Evolutionary conservation across 1,140 invertebrate species (phyloP), one percentile per base, ranked within the genome.

Genomic region (Calephelis virginiensis): DNA sequence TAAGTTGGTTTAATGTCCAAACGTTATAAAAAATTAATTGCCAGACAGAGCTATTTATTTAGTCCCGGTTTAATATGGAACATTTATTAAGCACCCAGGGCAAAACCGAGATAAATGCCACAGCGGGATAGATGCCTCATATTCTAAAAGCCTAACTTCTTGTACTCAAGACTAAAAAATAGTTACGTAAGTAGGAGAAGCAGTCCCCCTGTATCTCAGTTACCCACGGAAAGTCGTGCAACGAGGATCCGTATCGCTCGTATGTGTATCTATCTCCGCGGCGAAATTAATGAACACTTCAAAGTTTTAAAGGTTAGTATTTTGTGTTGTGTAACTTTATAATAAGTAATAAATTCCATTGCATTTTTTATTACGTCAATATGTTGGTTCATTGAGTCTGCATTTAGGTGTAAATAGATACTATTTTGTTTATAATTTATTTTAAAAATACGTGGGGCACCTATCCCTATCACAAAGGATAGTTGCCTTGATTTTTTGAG

Each of bases 61-160:
- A 28, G 28, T 28, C 5, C 28, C 28, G 2, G 28, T 1, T 28
- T 28, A 2, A 28, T 28, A 28, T 28, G 28, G 28, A 28, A 28
- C 5, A 3, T 28, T 28, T 28, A 28, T 28, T 28, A 28, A 28
- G 28, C 28, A 56, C n/a, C n/a, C n/a, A n/a, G n/a, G 50, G 50
- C 3, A 56, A 56, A 56, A 56, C 50, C 17, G 50, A n/a, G 43
- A 63, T 45, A 46, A 14, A 46, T 48, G 61, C 61, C 61, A 45
- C 61, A 63, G 43, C 8, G 61, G 43, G n/a, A 46, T 47, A 63
- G 45, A 63, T 63, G 61, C 61, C 66, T 67, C 63, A 65, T 65
- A 37, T 64, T 65, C 13, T 37, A 69, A 69, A 65, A 65, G 49
- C 11, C 48, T 50, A 65, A 65, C 63, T 28, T 66, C 49, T 49